Base-by-base conservation (phyloP, 2,888 invertebrate species). In the Meiosimyza decipiens region DNA sequence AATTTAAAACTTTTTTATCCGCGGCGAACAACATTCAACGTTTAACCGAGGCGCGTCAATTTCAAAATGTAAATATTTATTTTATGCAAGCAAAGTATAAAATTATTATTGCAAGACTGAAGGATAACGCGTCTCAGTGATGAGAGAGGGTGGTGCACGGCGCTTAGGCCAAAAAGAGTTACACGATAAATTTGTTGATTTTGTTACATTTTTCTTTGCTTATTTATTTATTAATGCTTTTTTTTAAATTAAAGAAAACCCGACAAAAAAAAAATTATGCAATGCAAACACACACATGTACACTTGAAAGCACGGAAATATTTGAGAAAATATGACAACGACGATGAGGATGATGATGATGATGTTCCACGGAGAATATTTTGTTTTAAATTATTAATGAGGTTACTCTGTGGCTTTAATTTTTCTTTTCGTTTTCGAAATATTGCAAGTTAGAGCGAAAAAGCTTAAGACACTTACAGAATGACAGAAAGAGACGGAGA, bases 61-160 rank as follows among this genome's bases (percentile, higher is more conserved):
- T 83, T 83, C 77, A 79, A 81, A 84, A 83, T 85, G 84, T 82
- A 84, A 84, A 84, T 84, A 85, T 84, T 84, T 84, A 84, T 84
- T 79, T 82, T 83, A 81, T 81, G 81, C 81, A 77, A 83, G 82
- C 79, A 78, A 54, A 54, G 59, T 15, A 28, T 28, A 33, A 60
- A 60, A 60, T 60, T 60, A 60, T 60, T 60, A 60, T 60, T 33
- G 59, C 59, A 15, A 28, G 28, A 18, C 22, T 60, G 22, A 60
- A 15, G 28, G 59, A 12, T 7, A 60, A 28, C 59, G 59, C 16
- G 57, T 59, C 11, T 13, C 28, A 40, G 33, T 15, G 33, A 40
- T 13, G 15, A 6, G n/a, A 40, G 40, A 6, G 40, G 9, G 40
- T 9, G 9, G 40, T 1, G 6, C 9, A 40, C 1, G 40, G 40